Evolutionary conservation across 2,797 vertebrate genomes (phyloP), one percentile per base, ranked within the genome.

Genomic region (Sciurus carolinensis): DNA sequence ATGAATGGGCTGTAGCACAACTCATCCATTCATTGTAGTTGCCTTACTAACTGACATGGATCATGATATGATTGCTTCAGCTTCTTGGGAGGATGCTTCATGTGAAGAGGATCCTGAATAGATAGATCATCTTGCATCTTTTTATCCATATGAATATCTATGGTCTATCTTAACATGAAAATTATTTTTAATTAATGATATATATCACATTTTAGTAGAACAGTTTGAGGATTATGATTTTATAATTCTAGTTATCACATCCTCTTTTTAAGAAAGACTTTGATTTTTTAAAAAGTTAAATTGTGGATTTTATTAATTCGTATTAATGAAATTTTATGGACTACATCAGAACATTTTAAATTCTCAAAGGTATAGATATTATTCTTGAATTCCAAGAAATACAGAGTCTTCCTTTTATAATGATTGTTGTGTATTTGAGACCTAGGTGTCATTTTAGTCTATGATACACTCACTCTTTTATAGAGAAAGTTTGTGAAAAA

Each of bases 361-460:
- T 86, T 95, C 11, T 92, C 69, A 90, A 87, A 93, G 39, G 42
- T 93, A 2, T 96, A 83, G 39, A 72, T 85, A n/a, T 90, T 93
- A 76, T 94, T 95, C 62, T 92, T 81, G 33, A 33, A 33, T 81
- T 76, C 11, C 71, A 92, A 94, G 64, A 94, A 77, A 83, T 39
- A 50, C 0, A 57, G 36, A 57, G 36, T 89, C 24, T 81, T 90
- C 44, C 69, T 73, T 39, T 73, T 91, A 57, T 73, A 91, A 47
- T 90, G 54, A 94, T 80, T 91, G 72, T 92, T 96, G 59, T 91
- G 22, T 73, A 84, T 88, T 89, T 91, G 86, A 96, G 44, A 94
- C 42, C 42, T n/a, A 95, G 20, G 2, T 90, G 22, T 11, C 73
- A 52, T 39, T 84, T 86, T 96, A 75, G 28, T 83, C 13, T 95